A percentile compares a stretch with the other conserved stretches of the same genome.
Evolutionary conservation across 2,113 vertebrate genomes (phyloP).

Genomic region (Morone saxatilis): DNA sequence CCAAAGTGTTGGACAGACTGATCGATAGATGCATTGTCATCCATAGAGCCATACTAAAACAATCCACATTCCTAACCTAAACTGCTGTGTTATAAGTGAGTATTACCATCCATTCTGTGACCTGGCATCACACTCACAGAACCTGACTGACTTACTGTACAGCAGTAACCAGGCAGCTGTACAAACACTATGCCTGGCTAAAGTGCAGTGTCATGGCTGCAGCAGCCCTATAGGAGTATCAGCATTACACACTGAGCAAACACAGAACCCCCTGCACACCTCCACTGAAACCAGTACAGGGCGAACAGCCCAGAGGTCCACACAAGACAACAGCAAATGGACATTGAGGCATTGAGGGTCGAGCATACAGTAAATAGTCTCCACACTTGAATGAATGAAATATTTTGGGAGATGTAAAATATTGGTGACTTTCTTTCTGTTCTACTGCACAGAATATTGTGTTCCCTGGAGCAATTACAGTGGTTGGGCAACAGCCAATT

Average conservation of each 20-base stretch:
- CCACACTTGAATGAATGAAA: slow-evolving; percentile 3
- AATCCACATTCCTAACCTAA: background rate
- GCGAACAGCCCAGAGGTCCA: background rate
- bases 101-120: background rate
- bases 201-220: slow-evolving; percentile 73
- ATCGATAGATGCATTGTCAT: too few relatives aligned
- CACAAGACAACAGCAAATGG: background rate
- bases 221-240: slow-evolving; percentile 52
- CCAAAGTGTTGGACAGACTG: too few relatives aligned
- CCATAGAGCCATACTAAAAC: too few relatives aligned
- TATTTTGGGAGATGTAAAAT: background rate
- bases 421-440: background rate
- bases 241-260: slow-evolving; percentile 56
- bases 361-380: background rate
- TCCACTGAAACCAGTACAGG: slow-evolving; percentile 3
- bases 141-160: slow-evolving; percentile 47
- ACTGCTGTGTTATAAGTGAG: background rate
- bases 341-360: background rate
- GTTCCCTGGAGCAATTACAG: slow-evolving; percentile 14
- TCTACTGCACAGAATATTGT: background rate
- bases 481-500: slow-evolving; percentile 45
- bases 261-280: slow-evolving; percentile 12
- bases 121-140: slow-evolving; percentile 18
- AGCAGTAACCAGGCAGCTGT: slow-evolving; percentile 80
- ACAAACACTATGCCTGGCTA: slow-evolving; percentile 77